Percentiles rank a stretch among this genome's conserved stretches.
These are phyloP conservation scores for Nicator chloris DNA, from an alignment of 2,113 vertebrate species.

Conservation along the genomic window DNA sequence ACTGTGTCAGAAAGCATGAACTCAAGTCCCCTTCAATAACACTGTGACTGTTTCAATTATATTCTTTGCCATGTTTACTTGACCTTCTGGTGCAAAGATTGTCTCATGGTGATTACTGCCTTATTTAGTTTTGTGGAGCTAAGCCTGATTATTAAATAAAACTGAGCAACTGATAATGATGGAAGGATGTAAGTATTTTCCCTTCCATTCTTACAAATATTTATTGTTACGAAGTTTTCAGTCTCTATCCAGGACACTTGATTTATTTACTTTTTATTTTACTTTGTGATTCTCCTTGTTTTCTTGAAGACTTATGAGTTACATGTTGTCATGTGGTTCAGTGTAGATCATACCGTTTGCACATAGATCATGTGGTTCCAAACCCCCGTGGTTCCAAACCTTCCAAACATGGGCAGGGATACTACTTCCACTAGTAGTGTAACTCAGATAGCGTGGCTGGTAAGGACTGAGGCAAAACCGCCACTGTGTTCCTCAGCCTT, in stretches of 20 bases:
- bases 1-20: not conserved
- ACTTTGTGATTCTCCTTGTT: not conserved
- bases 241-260: not conserved
- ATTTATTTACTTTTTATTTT: not conserved
- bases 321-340: not conserved
- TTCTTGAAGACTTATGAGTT: not conserved
- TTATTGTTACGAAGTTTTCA: not conserved
- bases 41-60: not conserved
- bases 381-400: not conserved
- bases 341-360: not conserved
- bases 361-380: not conserved
- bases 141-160: not conserved
- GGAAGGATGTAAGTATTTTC: not conserved
- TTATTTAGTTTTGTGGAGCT: conserved; percentile 31
- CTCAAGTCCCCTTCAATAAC: not conserved
- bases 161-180: not conserved
- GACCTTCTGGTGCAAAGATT: not conserved
- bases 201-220: not conserved
- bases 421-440: not conserved
- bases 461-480: not conserved
- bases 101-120: not conserved
- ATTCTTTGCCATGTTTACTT: not conserved
- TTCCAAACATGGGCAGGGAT: not conserved
- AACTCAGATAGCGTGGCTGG: not conserved
- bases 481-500: not conserved